Percentiles rank a stretch among this genome's conserved stretches.
Conservation (phyloP, 2,888 invertebrate genomes). For the Zaprionus obscuricornis region DNA sequence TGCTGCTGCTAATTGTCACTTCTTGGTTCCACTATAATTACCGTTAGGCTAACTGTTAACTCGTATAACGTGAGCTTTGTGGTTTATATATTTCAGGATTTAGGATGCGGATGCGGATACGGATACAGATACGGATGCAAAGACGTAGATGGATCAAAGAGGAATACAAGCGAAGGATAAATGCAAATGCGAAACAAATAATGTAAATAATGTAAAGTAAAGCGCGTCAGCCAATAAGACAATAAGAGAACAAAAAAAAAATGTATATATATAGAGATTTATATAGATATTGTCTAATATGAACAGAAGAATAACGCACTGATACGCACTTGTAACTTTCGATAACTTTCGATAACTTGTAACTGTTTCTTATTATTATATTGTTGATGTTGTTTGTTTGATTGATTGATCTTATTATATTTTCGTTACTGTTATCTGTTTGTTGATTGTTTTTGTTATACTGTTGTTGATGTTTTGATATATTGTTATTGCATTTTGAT, state of each 20-base stretch:
- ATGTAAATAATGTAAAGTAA: no score
- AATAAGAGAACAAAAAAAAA: conserved; percentile 13
- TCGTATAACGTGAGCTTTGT: no score
- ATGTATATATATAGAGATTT: conserved; percentile 4
- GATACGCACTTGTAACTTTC: conserved; percentile 30
- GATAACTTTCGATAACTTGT: conserved; percentile 2
- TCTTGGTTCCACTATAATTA: no score
- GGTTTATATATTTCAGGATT: no score
- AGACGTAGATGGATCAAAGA: conserved; percentile 3
- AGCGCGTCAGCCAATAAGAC: conserved; percentile 14
- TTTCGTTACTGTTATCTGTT: background rate
- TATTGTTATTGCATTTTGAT: background rate
- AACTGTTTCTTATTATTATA: background rate
- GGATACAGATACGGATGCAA: no score
- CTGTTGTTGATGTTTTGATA: background rate
- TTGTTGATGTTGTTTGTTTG: conserved; percentile 1
- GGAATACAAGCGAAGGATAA: conserved; percentile 15
- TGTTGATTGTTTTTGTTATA: conserved; percentile 3
- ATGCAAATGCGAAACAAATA: conserved; percentile 29
- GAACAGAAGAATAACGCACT: conserved; percentile 21
- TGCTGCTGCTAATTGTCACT: no score
- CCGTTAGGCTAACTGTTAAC: no score
- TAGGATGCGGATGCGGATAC: no score
- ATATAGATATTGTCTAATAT: no score
- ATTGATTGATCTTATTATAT: background rate